These are phyloP conservation scores for Atta colombica DNA, from an alignment of 1,140 invertebrate genomes.

Conservation along the genomic window DNA sequence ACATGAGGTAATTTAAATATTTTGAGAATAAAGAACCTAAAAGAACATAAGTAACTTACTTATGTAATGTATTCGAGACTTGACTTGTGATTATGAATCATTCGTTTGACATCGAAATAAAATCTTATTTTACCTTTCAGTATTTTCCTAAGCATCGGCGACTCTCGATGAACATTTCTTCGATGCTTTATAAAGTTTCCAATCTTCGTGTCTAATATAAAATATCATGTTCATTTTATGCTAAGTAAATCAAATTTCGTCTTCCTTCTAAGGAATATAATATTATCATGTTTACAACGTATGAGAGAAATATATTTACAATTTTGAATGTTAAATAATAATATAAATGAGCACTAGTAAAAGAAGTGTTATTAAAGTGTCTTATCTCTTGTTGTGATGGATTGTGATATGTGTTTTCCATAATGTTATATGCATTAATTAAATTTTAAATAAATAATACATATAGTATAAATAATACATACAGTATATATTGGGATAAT, in stretches of 20 bases:
- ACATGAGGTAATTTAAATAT: constrained; percentile 13
- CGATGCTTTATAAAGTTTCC: constrained; percentile 30
- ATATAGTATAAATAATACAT: constrained; percentile 1
- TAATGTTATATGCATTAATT: constrained; percentile 9
- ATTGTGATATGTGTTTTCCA: constrained; percentile 45
- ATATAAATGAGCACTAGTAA: constrained; percentile 14
- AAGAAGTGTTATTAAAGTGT: constrained; percentile 50
- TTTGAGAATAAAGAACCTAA: neutral
- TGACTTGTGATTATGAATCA: constrained; percentile 37
- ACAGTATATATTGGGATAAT: neutral
- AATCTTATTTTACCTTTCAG: constrained; percentile 52
- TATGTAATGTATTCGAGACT: constrained; percentile 51
- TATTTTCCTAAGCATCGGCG: neutral
- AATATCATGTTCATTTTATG: neutral
- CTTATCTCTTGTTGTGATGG: constrained; percentile 63
- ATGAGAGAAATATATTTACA: constrained; percentile 46
- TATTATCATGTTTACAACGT: constrained; percentile 12
- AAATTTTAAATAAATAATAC: constrained; percentile 33
- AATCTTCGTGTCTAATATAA: constrained; percentile 34
- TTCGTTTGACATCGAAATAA: neutral
- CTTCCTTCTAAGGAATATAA: constrained; percentile 52
- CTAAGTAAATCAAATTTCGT: constrained; percentile 61
- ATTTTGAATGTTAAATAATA: constrained; percentile 41
- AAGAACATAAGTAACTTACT: neutral
- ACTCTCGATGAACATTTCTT: constrained; percentile 6